These are phyloP conservation scores for Phyllotis vaccarum DNA, from an alignment of 2,797 vertebrate species.

Conservation along the genomic window DNA sequence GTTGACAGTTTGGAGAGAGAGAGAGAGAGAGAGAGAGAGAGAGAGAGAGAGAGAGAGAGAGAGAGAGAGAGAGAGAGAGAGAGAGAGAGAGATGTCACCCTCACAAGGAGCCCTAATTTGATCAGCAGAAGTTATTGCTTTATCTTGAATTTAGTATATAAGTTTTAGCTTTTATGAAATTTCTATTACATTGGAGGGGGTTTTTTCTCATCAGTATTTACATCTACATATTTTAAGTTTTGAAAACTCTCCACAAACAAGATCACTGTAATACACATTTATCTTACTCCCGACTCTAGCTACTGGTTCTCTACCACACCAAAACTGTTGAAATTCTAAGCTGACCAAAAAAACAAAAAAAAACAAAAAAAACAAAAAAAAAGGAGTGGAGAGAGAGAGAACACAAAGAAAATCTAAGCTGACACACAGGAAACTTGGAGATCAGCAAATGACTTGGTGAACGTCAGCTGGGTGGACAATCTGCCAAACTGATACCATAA, in stretches of 20 bases:
- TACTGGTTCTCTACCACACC: neutral
- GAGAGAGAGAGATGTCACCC: slow-evolving; percentile 74
- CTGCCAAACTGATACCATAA: slow-evolving; percentile 55
- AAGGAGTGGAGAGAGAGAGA: neutral
- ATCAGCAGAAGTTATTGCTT: slow-evolving; percentile 75
- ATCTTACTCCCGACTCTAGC: neutral
- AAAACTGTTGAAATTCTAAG: slow-evolving; percentile 56
- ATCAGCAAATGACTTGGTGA: slow-evolving; percentile 61
- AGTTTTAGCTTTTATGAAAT: slow-evolving; percentile 77
- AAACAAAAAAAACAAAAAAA: neutral
- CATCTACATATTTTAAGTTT: slow-evolving; percentile 73
- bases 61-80: slow-evolving; percentile 59
- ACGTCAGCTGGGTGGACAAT: slow-evolving; percentile 71
- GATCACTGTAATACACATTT: slow-evolving; percentile 66
- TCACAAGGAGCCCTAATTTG: slow-evolving; percentile 52
- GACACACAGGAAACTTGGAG: slow-evolving; percentile 46
- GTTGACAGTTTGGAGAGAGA: slow-evolving; percentile 76
- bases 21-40: slow-evolving; percentile 41
- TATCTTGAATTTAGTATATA: slow-evolving; percentile 79
- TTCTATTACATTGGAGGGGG: slow-evolving; percentile 67
- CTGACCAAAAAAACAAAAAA: neutral
- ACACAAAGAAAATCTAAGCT: slow-evolving; percentile 33
- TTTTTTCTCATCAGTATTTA: slow-evolving; percentile 65
- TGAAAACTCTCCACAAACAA: slow-evolving; percentile 74
- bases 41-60: neutral